These are phyloP conservation scores for Leucoraja ocellata DNA, from an alignment of 2,797 vertebrate species.

Conservation along the genomic window DNA sequence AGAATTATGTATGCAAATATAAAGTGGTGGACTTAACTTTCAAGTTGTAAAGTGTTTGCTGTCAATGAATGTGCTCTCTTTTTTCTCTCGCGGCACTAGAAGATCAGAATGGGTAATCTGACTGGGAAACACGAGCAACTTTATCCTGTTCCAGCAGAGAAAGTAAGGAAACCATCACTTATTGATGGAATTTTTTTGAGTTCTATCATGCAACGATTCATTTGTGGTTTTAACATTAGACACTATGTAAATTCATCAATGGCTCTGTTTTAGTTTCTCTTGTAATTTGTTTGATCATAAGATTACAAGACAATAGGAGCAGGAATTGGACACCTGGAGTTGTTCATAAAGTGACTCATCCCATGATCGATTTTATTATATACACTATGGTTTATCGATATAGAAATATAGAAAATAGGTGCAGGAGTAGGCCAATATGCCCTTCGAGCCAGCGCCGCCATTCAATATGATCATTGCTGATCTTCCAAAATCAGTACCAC, in stretches of 20 bases:
- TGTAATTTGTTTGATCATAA: not conserved
- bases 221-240: not conserved
- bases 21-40: no score
- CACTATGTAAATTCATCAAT: not conserved
- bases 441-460: no score
- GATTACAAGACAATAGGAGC: not conserved
- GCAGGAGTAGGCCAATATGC: no score
- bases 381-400: no score
- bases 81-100: slow-evolving; percentile 4
- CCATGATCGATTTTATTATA: no score
- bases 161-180: not conserved
- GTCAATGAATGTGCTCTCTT: not conserved
- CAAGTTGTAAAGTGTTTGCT: not conserved
- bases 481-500: no score
- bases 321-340: no score
- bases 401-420: no score
- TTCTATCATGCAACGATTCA: no score
- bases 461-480: no score
- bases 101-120: slow-evolving; percentile 17
- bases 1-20: not conserved
- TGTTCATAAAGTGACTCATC: no score
- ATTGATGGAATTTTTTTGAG: not conserved
- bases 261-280: not conserved
- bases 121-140: slow-evolving; percentile 17
- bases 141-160: not conserved